Conservation (phyloP, 2,888 invertebrate genomes). For the Prosapia bicincta region DNA sequence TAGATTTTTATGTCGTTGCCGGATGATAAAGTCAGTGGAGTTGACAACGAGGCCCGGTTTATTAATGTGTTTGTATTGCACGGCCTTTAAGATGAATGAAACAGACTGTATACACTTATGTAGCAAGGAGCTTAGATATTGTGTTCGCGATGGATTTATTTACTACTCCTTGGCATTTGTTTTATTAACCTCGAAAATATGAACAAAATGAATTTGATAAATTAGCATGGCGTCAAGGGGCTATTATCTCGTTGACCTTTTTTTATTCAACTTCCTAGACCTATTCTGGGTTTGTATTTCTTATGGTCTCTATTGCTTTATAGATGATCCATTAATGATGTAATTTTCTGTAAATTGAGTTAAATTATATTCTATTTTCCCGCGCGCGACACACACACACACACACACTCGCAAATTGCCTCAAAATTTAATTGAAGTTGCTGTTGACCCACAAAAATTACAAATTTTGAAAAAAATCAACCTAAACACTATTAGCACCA, state of each 20-base stretch:
- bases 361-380: too few relatives aligned
- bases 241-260: neutral
- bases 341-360: too few relatives aligned
- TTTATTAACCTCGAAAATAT: neutral
- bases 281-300: neutral
- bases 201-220: neutral
- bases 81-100: neutral
- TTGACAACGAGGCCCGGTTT: neutral
- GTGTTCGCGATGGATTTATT: neutral
- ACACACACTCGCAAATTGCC: too few relatives aligned
- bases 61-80: neutral
- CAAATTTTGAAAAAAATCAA: too few relatives aligned
- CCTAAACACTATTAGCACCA: too few relatives aligned
- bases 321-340: too few relatives aligned
- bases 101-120: neutral
- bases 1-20: slow-evolving; percentile 29
- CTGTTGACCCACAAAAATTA: too few relatives aligned
- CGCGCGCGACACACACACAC: too few relatives aligned
- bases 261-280: neutral
- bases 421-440: too few relatives aligned
- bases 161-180: neutral
- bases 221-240: neutral
- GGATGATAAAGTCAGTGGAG: slow-evolving; percentile 11
- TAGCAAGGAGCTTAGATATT: neutral
- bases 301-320: too few relatives aligned